Base-by-base conservation (phyloP, 2,888 invertebrate genomes). In the Brenthis daphne region DNA sequence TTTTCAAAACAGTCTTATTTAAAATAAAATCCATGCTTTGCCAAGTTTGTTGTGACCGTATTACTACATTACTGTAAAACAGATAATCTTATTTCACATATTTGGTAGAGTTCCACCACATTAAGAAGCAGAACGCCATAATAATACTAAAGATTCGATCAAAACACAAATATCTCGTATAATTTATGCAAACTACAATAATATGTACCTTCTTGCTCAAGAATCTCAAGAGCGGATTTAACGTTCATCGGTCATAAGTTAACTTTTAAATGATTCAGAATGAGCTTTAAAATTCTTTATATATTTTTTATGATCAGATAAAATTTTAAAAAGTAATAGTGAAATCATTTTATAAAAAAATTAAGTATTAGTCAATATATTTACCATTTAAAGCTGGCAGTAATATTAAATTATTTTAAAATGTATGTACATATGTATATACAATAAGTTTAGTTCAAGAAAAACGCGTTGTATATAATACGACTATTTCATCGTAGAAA, bases 401-500 rank as follows among this genome's bases (percentile, higher is more conserved):
- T 29, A 43, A 43, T 11, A 43, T 43, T 3, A 43, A 43, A 43
- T 43, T 43, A 43, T 43, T 43, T 43, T 37, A 37, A 37, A 37
- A 37, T 37, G 37, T 37, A 37, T 3, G 33, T 33, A 33, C 3
- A 3, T 33, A 29, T 33, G 6, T 6, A 3, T 33, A 33, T 33
- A 33, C 3, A 24, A 24, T 29, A 29, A 29, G 29, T 29, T 37
- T 37, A 37, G 37, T 1, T 37, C 29, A 29, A 37, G 8, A 6
- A 43, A 43, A 43, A 43, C 37, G 8, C 8, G 8, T 43, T 8
- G 37, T 43, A 43, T 8, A 47, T 51, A 8, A 14, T 57, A 69
- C 69, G 65, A 72, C 73, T 73, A 69, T 74, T 68, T 55, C 54
- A 64, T 68, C 67, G 72, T 77, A 79, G 80, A 78, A 79, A 79